Evolutionary conservation across 2,113 vertebrate species (phyloP).

Genomic region (Egretta garzetta): DNA sequence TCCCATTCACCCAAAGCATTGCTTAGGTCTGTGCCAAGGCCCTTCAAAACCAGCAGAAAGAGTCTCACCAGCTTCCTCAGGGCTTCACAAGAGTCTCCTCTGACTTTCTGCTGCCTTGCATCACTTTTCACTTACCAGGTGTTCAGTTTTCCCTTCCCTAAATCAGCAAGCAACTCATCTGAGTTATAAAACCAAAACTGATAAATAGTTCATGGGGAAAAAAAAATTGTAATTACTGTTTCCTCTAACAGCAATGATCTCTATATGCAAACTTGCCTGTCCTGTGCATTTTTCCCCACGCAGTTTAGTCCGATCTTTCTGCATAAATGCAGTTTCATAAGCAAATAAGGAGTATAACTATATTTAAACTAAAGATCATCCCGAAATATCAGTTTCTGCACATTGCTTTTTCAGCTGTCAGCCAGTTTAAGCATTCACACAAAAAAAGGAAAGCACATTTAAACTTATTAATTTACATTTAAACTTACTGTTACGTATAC

Average conservation of each 20-base stretch:
- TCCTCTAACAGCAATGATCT: background rate
- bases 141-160: background rate
- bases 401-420: background rate
- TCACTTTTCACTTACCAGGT: background rate
- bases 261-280: background rate
- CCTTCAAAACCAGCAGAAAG: background rate
- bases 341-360: background rate
- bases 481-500: background rate
- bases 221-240: background rate
- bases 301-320: background rate
- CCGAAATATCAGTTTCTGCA: background rate
- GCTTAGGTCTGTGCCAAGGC: background rate
- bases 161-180: background rate
- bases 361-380: background rate
- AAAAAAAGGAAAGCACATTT: background rate
- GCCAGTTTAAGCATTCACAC: background rate
- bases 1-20: background rate
- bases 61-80: background rate
- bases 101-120: background rate
- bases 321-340: background rate
- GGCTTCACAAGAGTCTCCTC: background rate
- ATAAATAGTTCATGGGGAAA: background rate
- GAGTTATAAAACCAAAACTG: background rate
- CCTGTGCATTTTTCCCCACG: background rate
- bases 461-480: background rate